Percentiles rank a stretch among this genome's conserved stretches.
These are phyloP conservation scores for Lordiphosa collinella DNA, from an alignment of 1,140 invertebrate genomes.

Conservation along the genomic window DNA sequence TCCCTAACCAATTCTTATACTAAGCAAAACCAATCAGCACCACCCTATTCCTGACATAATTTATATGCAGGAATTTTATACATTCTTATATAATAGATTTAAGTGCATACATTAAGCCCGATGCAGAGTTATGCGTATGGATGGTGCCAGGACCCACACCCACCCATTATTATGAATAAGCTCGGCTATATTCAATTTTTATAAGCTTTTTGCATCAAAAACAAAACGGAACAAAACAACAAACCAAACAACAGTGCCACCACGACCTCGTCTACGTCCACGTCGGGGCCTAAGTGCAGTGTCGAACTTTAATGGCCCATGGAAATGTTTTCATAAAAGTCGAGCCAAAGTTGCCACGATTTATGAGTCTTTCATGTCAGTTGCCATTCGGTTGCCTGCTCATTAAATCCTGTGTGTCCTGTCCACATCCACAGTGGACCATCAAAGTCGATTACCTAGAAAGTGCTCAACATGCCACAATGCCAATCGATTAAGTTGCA, in stretches of 20 bases:
- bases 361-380: slow-evolving; percentile 55
- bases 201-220: slow-evolving; percentile 47
- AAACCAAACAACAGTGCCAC: slow-evolving; percentile 24
- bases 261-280: too few relatives aligned
- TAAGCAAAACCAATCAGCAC: too few relatives aligned
- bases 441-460: slow-evolving; percentile 74
- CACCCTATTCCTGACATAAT: slow-evolving; percentile 16
- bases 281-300: slow-evolving; percentile 39
- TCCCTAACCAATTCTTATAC: too few relatives aligned
- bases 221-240: slow-evolving; percentile 29
- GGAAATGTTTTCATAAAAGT: slow-evolving; percentile 63
- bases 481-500: slow-evolving; percentile 69
- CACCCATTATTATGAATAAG: slow-evolving; percentile 31
- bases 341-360: slow-evolving; percentile 28
- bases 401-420: slow-evolving; percentile 31
- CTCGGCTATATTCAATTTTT: slow-evolving; percentile 57
- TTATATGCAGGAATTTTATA: slow-evolving; percentile 60
- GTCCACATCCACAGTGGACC: slow-evolving; percentile 18
- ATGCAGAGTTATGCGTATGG: background rate
- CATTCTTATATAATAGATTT: slow-evolving; percentile 67
- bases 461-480: slow-evolving; percentile 57
- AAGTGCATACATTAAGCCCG: slow-evolving; percentile 60
- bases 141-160: background rate
- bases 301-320: slow-evolving; percentile 32
- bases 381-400: slow-evolving; percentile 24